Conservation (phyloP, 2,797 vertebrate genomes). For the Argyrosomus regius region DNA sequence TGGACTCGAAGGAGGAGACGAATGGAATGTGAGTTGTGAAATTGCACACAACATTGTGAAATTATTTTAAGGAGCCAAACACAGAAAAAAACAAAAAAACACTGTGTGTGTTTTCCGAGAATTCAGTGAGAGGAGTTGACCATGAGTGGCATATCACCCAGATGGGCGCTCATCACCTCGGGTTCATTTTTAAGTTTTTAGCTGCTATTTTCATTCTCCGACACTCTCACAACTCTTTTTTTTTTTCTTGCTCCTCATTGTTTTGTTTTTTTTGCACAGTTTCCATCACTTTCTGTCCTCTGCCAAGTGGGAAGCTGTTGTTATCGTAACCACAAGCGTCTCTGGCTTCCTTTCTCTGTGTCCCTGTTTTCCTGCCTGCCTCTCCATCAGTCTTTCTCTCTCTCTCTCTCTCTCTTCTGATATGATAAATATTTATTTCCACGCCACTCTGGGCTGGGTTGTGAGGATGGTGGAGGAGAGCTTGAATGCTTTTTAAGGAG, state of each 20-base stretch:
- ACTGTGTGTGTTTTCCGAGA: slow-evolving; percentile 34
- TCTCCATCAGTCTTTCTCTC: slow-evolving; percentile 34
- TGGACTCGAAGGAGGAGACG: slow-evolving; percentile 28
- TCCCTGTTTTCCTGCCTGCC: slow-evolving; percentile 10
- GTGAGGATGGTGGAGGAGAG: slow-evolving; percentile 20
- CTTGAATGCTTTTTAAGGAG: slow-evolving; percentile 70
- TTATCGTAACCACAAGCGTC: slow-evolving; percentile 70
- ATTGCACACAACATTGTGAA: slow-evolving; percentile 34
- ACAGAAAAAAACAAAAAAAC: slow-evolving; percentile 18
- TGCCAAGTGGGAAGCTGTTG: slow-evolving; percentile 67
- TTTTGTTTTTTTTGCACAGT: slow-evolving; percentile 23
- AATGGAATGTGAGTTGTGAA: slow-evolving; percentile 49
- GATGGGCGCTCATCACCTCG: slow-evolving; percentile 23
- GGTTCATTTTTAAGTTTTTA: slow-evolving; percentile 56
- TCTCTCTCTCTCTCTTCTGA: slow-evolving; percentile 52
- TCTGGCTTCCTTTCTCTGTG: slow-evolving; percentile 28
- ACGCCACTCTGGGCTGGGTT: slow-evolving; percentile 26
- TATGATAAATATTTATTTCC: slow-evolving; percentile 81
- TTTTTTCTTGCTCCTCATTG: slow-evolving; percentile 34
- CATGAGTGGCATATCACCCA: slow-evolving; percentile 29
- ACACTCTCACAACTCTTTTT: slow-evolving; percentile 34
- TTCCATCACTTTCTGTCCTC: slow-evolving; percentile 60
- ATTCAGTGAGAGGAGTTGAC: slow-evolving; percentile 38
- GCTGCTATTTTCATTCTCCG: slow-evolving; percentile 61
- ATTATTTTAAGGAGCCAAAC: slow-evolving; percentile 27